Evolutionary conservation across 1,140 invertebrate genomes (phyloP).

Genomic region (Temnothorax nylanderi): DNA sequence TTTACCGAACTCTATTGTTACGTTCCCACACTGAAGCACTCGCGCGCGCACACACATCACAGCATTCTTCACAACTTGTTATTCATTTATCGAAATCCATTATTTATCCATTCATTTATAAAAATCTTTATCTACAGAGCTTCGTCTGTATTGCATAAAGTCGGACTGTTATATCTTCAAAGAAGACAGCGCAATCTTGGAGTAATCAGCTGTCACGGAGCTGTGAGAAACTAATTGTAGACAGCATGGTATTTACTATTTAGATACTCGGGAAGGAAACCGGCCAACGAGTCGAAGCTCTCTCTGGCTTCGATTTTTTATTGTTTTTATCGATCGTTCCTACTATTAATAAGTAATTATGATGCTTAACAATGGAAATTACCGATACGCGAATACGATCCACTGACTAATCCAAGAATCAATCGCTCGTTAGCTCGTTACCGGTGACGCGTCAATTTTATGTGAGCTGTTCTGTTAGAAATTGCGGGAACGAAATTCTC

Average conservation of each 20-base stretch:
- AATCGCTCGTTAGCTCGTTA: neutral
- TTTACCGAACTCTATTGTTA: neutral
- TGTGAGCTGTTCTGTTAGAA: neutral
- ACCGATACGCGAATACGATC: neutral
- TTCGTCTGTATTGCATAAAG: too few relatives aligned
- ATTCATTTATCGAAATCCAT: neutral
- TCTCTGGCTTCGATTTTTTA: neutral
- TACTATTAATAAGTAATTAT: neutral
- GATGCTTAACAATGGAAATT: neutral
- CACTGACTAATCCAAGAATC: neutral
- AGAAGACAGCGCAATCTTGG: neutral
- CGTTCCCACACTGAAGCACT: neutral
- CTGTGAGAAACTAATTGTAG: constrained; percentile 15
- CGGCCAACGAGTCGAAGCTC: neutral
- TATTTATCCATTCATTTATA: too few relatives aligned
- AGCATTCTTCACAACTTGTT: neutral
- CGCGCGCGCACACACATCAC: too few relatives aligned
- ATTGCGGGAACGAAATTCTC: neutral
- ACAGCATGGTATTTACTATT: constrained; percentile 9
- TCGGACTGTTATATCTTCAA: neutral
- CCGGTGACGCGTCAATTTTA: neutral
- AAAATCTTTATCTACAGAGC: neutral
- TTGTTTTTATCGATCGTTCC: neutral
- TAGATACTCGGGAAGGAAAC: neutral
- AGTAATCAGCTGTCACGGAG: constrained; percentile 16